These are phyloP conservation scores for Mastigias papua DNA, from an alignment of 30 jellyfish, hydroid and myxozoan species.

Conservation along the genomic window DNA sequence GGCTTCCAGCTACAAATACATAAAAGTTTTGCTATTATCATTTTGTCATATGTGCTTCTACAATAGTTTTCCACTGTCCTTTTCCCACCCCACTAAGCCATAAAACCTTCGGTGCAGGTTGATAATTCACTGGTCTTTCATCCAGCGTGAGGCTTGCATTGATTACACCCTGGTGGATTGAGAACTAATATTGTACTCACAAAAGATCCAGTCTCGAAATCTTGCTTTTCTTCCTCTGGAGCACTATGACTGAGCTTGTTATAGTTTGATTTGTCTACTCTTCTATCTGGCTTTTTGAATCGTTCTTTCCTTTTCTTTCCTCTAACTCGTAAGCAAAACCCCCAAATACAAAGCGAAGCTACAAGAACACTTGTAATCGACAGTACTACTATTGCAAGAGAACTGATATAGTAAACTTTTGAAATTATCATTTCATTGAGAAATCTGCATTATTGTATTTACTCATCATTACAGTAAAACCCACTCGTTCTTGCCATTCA, in stretches of 20 bases:
- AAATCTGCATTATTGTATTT: too few relatives aligned
- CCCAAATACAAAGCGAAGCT: neutral
- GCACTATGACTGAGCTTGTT: neutral
- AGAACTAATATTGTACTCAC: too few relatives aligned
- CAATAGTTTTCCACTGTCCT: too few relatives aligned
- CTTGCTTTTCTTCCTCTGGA: conserved; percentile 16
- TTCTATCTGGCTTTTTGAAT: neutral
- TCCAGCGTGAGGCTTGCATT: too few relatives aligned
- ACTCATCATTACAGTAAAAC: neutral
- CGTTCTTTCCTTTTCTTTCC: neutral
- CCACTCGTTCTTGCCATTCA: neutral
- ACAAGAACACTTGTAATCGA: neutral
- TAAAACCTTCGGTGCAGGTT: too few relatives aligned
- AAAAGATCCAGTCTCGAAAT: neutral
- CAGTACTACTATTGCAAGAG: neutral
- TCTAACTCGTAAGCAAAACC: neutral
- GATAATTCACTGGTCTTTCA: too few relatives aligned
- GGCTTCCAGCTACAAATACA: too few relatives aligned
- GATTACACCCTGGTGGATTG: too few relatives aligned
- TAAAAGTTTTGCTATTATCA: too few relatives aligned
- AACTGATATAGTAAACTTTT: neutral
- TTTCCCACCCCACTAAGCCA: too few relatives aligned
- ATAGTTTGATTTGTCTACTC: conserved; percentile 1
- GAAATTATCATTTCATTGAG: neutral
- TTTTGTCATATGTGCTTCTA: too few relatives aligned